These are phyloP conservation scores for Drosophila ficusphila DNA, from an alignment of 1,140 invertebrate species.

Conservation along the genomic window DNA sequence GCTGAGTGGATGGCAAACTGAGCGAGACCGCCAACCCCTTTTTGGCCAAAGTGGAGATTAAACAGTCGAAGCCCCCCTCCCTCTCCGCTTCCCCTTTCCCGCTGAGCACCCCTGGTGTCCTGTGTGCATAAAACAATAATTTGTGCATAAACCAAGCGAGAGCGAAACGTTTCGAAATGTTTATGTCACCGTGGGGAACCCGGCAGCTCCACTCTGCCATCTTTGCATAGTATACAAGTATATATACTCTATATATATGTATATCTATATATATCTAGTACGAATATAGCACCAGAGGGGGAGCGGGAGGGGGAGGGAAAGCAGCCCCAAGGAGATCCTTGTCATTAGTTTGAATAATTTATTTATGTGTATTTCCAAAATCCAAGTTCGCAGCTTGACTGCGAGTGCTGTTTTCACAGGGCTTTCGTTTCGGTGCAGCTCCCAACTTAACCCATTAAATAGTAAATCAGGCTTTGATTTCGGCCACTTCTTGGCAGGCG, in stretches of 20 bases:
- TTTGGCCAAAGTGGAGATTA: conserved; percentile 25
- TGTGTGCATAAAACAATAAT: conserved; percentile 66
- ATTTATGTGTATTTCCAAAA: conserved; percentile 31
- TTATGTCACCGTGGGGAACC: conserved; percentile 53
- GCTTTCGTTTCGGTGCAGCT: conserved; percentile 12
- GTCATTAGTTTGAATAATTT: conserved; percentile 50
- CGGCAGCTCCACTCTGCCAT: background rate
- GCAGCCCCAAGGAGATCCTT: conserved; percentile 27
- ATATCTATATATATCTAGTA: no score
- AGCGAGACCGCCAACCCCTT: conserved; percentile 3
- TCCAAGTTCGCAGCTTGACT: background rate
- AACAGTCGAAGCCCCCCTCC: background rate
- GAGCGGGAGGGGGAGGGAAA: background rate
- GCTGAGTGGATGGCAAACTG: conserved; percentile 33
- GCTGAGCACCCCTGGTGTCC: conserved; percentile 11
- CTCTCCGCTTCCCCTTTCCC: no score
- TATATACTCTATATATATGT: no score
- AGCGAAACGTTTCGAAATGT: conserved; percentile 55
- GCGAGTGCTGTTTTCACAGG: conserved; percentile 4
- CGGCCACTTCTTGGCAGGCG: background rate
- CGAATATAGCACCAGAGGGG: background rate
- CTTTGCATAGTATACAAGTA: background rate
- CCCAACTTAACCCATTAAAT: conserved; percentile 4
- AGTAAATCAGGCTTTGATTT: background rate
- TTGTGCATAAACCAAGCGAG: conserved; percentile 49